phyloP scores from a whole-genome alignment of 2,113 vertebrate genomes.

The Acanthisitta chloris region DNA sequence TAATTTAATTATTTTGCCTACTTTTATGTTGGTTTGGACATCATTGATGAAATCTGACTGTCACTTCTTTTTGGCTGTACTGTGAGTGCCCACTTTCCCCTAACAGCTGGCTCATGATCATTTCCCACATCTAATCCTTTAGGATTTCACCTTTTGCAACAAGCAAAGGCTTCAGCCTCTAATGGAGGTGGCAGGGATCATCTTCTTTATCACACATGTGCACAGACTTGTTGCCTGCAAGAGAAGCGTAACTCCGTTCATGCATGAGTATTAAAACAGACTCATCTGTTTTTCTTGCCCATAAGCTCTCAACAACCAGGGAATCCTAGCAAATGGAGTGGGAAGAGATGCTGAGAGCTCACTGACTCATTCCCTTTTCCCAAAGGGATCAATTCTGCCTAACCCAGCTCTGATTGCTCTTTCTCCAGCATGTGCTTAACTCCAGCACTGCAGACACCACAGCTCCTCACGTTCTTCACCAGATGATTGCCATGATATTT shows the following conservation, averaged over 20 bases:
- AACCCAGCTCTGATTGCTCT: not conserved
- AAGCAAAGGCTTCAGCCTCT: not conserved
- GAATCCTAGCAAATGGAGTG: not conserved
- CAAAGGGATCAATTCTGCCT: not conserved
- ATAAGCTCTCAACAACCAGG: not conserved
- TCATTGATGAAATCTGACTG: not conserved
- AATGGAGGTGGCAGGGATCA: not conserved
- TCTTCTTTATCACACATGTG: not conserved
- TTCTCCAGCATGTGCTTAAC: not conserved
- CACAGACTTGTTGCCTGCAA: slow-evolving; percentile 6
- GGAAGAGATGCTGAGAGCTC: not conserved
- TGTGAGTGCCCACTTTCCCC: not conserved
- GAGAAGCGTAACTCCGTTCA: not conserved
- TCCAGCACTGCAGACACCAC: accelerated
- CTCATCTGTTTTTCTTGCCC: not conserved
- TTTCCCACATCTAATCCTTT: not conserved
- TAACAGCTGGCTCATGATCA: not conserved
- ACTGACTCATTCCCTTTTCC: not conserved
- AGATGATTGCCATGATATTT: not conserved
- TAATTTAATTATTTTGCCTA: slow-evolving; percentile 36
- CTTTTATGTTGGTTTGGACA: not conserved
- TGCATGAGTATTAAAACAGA: not conserved
- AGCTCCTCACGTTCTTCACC: not conserved
- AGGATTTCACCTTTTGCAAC: not conserved
- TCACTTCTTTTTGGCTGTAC: not conserved